Evolutionary conservation across 2,113 vertebrate genomes (phyloP).

Genomic region (Muscicapa adusta): DNA sequence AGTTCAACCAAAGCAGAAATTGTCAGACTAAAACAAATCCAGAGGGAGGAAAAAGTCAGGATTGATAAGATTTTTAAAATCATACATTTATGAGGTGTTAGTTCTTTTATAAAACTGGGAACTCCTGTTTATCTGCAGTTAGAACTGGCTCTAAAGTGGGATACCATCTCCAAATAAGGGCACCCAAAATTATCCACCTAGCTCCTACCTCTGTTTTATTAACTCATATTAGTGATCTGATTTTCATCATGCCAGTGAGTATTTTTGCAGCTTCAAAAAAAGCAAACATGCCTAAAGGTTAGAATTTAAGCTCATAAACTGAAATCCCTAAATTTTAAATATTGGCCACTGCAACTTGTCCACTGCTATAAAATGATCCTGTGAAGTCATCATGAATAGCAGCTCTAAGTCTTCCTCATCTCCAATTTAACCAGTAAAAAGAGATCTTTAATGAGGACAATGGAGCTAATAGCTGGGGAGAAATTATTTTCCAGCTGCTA

Average conservation of each 20-base stretch:
- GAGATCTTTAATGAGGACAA: not conserved
- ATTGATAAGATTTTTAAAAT: not conserved
- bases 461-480: not conserved
- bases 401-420: not conserved
- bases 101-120: not conserved
- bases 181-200: not conserved
- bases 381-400: not conserved
- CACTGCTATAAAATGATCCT: not conserved
- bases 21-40: not conserved
- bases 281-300: not conserved
- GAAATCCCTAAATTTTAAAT: not conserved
- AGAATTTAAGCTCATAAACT: not conserved
- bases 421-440: not conserved
- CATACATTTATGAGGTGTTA: accelerated
- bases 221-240: not conserved
- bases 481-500: not conserved
- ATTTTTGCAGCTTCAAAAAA: not conserved
- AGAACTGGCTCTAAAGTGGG: not conserved
- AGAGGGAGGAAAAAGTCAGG: not conserved
- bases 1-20: not conserved
- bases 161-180: not conserved
- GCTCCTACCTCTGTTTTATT: not conserved
- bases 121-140: not conserved
- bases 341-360: not conserved
- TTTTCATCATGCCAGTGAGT: not conserved